phyloP scores from a whole-genome alignment of 1,140 invertebrate species.

The Achroia grisella region DNA sequence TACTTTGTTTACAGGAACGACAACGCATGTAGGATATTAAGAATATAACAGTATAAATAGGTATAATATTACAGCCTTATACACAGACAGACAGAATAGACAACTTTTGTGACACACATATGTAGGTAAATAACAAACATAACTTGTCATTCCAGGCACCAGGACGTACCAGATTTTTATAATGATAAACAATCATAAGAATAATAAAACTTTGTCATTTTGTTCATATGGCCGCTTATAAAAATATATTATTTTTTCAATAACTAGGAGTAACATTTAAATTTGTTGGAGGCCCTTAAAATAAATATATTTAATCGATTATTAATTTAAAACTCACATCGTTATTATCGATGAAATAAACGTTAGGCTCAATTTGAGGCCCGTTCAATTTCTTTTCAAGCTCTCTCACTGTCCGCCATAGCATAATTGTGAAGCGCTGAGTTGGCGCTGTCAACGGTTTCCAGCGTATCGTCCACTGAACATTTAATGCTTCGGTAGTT shows the following conservation, averaged over 20 bases:
- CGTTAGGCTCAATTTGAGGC: slow-evolving; percentile 19
- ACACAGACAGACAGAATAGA: no score
- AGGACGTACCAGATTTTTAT: no score
- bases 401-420: slow-evolving; percentile 29
- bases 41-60: no score
- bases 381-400: slow-evolving; percentile 29
- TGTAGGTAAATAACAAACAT: no score
- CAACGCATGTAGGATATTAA: no score
- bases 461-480: slow-evolving; percentile 31
- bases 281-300: neutral
- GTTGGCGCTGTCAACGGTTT: slow-evolving; percentile 11
- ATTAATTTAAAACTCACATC: slow-evolving; percentile 15
- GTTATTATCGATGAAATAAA: slow-evolving; percentile 28
- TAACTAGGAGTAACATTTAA: neutral
- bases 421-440: slow-evolving; percentile 26
- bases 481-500: neutral
- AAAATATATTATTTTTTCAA: neutral
- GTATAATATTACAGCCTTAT: no score
- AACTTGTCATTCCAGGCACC: no score
- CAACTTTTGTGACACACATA: no score
- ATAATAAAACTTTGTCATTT: no score
- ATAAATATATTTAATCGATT: neutral
- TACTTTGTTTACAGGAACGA: no score
- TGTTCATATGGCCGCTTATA: no score
- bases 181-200: no score